Percentiles rank a stretch among this genome's conserved stretches.
These are phyloP conservation scores for Paradoxurus hermaphroditus DNA, from an alignment of 2,113 vertebrate genomes.

Conservation along the genomic window DNA sequence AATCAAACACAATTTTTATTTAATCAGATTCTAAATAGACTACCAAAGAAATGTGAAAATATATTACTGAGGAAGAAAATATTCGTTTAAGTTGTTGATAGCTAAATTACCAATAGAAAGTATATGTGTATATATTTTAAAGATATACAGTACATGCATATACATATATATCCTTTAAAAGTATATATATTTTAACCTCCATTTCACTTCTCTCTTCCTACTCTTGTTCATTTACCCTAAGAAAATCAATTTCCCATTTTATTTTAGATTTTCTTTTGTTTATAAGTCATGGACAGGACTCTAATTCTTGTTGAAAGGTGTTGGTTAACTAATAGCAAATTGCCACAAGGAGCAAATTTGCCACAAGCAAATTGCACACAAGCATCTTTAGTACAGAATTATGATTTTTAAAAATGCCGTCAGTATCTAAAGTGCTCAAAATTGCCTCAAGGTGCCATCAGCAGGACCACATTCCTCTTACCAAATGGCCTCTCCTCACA, in stretches of 20 bases:
- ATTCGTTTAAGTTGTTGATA: not conserved
- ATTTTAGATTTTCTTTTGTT: not conserved
- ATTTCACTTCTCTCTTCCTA: not conserved
- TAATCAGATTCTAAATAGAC: not conserved
- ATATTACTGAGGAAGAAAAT: not conserved
- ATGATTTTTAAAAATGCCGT: not conserved
- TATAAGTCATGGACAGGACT: not conserved
- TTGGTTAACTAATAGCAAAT: not conserved
- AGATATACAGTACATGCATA: not conserved
- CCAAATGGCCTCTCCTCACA: not conserved
- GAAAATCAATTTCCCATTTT: not conserved
- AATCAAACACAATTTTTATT: not conserved
- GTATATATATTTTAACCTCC: not conserved
- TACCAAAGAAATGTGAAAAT: constrained; percentile 15
- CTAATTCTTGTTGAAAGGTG: not conserved
- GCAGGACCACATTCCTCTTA: not conserved
- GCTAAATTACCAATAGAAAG: not conserved
- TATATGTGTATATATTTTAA: not conserved
- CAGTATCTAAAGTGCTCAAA: not conserved
- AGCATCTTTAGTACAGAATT: not conserved
- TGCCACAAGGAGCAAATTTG: not conserved
- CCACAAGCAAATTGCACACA: too few relatives aligned
- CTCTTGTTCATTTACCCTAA: not conserved
- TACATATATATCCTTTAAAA: not conserved
- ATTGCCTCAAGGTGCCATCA: not conserved